Percentiles rank a stretch among this genome's conserved stretches.
Conservation (phyloP, 2,797 vertebrate species). For the Phyllotis vaccarum region DNA sequence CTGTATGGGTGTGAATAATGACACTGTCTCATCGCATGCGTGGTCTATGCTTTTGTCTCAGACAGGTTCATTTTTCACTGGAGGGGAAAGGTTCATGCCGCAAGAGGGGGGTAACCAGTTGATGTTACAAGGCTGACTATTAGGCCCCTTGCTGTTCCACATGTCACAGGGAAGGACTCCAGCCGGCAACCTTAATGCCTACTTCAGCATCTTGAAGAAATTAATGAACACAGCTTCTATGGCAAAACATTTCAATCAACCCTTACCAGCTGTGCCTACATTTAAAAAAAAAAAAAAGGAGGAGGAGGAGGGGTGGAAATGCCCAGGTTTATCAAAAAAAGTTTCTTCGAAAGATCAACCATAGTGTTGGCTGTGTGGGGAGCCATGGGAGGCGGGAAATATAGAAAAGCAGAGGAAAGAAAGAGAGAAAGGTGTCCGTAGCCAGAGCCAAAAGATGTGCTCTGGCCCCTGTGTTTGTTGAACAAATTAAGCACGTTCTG, state of each 20-base stretch:
- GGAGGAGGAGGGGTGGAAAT: conserved; percentile 56
- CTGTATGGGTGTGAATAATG: conserved; percentile 92
- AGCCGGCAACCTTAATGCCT: conserved; percentile 92
- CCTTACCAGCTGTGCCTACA: conserved; percentile 91
- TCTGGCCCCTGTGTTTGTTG: conserved; percentile 95
- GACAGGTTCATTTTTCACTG: conserved; percentile 98
- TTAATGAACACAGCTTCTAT: conserved; percentile 97
- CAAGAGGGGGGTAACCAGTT: conserved; percentile 92
- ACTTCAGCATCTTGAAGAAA: conserved; percentile 93
- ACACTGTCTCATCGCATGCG: conserved; percentile 89
- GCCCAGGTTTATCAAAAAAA: conserved; percentile 85
- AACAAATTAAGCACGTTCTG: conserved; percentile 98
- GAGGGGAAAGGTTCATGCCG: conserved; percentile 93
- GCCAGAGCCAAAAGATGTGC: conserved; percentile 89
- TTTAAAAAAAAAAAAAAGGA: conserved; percentile 84
- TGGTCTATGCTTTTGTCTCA: conserved; percentile 92
- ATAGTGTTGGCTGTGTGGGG: conserved; percentile 71
- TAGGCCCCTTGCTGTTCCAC: conserved; percentile 92
- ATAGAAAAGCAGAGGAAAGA: conserved; percentile 56
- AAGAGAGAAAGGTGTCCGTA: conserved; percentile 86
- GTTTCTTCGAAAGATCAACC: conserved; percentile 85
- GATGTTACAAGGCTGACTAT: conserved; percentile 93
- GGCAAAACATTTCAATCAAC: conserved; percentile 99
- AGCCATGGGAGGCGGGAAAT: conserved; percentile 71
- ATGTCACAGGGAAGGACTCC: conserved; percentile 92